These are phyloP conservation scores for Ardeotis arabs DNA, from an alignment of 2,113 vertebrate genomes.

Conservation along the genomic window DNA sequence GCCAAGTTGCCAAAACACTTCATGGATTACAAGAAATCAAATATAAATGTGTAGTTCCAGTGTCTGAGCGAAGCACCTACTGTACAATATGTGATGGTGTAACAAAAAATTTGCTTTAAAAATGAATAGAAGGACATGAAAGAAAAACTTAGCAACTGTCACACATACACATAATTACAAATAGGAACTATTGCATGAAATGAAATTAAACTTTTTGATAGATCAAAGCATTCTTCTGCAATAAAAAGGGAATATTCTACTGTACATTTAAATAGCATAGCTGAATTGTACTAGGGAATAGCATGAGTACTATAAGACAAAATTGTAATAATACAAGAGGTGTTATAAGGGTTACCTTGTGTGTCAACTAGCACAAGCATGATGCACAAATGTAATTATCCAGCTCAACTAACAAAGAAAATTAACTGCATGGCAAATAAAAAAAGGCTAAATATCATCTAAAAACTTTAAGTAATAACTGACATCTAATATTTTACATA, in stretches of 20 bases:
- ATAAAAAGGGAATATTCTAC: slow-evolving; percentile 37
- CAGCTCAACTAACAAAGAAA: slow-evolving; percentile 29
- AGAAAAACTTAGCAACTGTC: slow-evolving; percentile 48
- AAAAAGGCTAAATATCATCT: slow-evolving; percentile 29
- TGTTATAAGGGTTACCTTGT: neutral
- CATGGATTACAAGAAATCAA: slow-evolving; percentile 10
- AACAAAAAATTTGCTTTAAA: slow-evolving; percentile 60
- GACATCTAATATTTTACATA: neutral
- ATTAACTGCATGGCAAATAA: neutral
- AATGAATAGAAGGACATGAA: slow-evolving; percentile 64
- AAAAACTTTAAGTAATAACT: neutral
- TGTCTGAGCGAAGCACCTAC: neutral
- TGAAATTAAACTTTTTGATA: slow-evolving; percentile 71
- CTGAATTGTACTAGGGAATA: slow-evolving; percentile 36
- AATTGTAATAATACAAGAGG: neutral
- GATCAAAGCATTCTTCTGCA: slow-evolving; percentile 71
- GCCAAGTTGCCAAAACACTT: slow-evolving; percentile 21
- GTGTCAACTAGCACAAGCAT: neutral
- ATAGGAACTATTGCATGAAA: slow-evolving; percentile 66
- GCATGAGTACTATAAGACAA: neutral
- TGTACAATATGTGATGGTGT: neutral
- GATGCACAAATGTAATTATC: slow-evolving; percentile 47
- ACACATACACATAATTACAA: slow-evolving; percentile 59
- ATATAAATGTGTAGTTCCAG: neutral
- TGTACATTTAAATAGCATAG: slow-evolving; percentile 43